These are phyloP conservation scores for Cordilura impudica DNA, from an alignment of 2,888 invertebrate species.

Conservation along the genomic window DNA sequence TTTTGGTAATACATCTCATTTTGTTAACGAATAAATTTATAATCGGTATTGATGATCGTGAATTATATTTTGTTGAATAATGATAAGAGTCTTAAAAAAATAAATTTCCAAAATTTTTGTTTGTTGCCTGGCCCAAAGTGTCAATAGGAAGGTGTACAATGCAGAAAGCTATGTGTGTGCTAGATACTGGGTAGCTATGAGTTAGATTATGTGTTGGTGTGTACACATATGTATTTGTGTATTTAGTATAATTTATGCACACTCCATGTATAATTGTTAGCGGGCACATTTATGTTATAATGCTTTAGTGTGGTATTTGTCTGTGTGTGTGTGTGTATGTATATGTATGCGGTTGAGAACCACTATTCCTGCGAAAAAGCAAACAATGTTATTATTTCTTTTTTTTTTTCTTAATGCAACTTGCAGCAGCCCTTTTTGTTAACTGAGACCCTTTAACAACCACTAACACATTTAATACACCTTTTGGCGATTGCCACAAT, in stretches of 20 bases:
- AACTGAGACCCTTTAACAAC: conserved; percentile 16
- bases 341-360: not conserved
- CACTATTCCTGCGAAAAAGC: not conserved
- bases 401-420: not conserved
- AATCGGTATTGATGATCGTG: no score
- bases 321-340: not conserved
- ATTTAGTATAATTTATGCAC: not conserved
- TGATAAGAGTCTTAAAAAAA: no score
- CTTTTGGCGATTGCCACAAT: conserved; percentile 15
- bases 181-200: not conserved
- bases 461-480: conserved; percentile 26
- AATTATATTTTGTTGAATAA: no score
- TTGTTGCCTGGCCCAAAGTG: no score
- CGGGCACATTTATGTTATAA: not conserved
- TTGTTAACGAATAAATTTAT: no score
- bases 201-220: not conserved
- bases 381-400: not conserved
- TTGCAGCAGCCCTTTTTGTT: not conserved
- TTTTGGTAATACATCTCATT: no score
- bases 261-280: not conserved
- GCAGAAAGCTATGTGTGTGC: not conserved
- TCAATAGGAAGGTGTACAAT: no score
- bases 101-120: no score
- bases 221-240: not conserved
- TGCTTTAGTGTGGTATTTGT: not conserved